Evolutionary conservation across 2,797 vertebrate species (phyloP), one percentile per base, ranked within the genome.

Genomic region (Pangasius sanitwongsei): DNA sequence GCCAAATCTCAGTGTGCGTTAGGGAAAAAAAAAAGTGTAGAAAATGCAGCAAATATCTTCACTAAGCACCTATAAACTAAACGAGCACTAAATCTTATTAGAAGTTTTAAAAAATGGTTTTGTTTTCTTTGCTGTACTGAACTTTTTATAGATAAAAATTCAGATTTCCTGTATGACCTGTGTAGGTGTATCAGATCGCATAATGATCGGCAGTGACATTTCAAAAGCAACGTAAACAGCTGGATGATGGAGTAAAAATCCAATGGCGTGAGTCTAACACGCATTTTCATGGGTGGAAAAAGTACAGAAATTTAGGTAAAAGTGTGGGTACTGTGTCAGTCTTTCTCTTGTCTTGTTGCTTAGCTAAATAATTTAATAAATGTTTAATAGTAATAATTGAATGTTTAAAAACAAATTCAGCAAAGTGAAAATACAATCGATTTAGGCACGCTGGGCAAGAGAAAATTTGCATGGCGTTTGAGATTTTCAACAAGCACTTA

Each of bases 401-500:
- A 31, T 20, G 63, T 20, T 83, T 31, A 50, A n/a, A 23, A 53
- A 34, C 34, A 31, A 53, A 84, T 50, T 50, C 2, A n/a, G 13
- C 63, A 20, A 69, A 53, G 44, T 9, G 18, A 53, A 31, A 31
- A 50, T 31, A 34, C 44, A 69, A 53, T 28, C 48, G 37, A 65
- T 48, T 18, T 28, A 8, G 41, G 28, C 20, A 7, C 8, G 80
- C 34, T 83, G 59, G 41, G 41, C 20, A 23, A 70, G 65, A 70
- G 65, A 7, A 25, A 2, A 70, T 85, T 85, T 85, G 65, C 83
- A 85, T 85, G 20, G 1, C n/a, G 34, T 85, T 85, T 85, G 65
- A 34, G 23, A 85, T 80, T 88, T 87, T 61, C 28, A 44, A 74
- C 44, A 78, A 85, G 74, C 72, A 87, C 55, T 59, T 85, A 63